A percentile compares a stretch with the other conserved stretches of the same genome.
phyloP scores from a whole-genome alignment of 2,888 invertebrate species.

The Caenorhabditis drosophilae region DNA sequence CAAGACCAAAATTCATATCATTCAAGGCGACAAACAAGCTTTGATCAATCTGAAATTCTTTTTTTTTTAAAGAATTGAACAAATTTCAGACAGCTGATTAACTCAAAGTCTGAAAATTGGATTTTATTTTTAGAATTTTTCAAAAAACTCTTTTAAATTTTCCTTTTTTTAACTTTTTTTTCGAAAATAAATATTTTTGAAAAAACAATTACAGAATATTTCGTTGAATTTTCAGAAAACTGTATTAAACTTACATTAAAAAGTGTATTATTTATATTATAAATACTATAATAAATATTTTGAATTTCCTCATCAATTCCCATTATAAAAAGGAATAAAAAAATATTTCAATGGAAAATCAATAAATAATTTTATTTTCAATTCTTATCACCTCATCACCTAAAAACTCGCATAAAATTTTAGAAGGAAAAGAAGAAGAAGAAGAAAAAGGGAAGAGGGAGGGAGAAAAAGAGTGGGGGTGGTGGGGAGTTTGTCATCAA shows the following conservation, averaged over 20 bases:
- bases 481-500: too few species aligned
- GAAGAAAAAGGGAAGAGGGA: too few species aligned
- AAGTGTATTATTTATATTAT: constrained; percentile 41
- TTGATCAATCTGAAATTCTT: constrained; percentile 26
- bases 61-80: not conserved
- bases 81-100: not conserved
- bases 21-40: constrained; percentile 19
- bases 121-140: too few species aligned
- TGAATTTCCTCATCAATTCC: constrained; percentile 47
- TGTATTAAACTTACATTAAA: constrained; percentile 23
- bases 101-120: not conserved
- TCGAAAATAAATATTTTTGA: too few species aligned
- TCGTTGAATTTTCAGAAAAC: too few species aligned
- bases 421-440: constrained; percentile 4
- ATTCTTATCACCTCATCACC: constrained; percentile 28
- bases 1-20: constrained; percentile 30
- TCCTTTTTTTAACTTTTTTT: too few species aligned
- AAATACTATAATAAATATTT: constrained; percentile 45
- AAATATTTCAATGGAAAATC: not conserved
- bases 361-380: not conserved
- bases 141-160: too few species aligned
- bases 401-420: not conserved
- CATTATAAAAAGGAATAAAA: constrained; percentile 11
- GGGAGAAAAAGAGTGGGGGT: too few species aligned
- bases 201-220: too few species aligned